Conservation (phyloP, 2,113 vertebrate genomes). For the Lampris megalopsis region DNA sequence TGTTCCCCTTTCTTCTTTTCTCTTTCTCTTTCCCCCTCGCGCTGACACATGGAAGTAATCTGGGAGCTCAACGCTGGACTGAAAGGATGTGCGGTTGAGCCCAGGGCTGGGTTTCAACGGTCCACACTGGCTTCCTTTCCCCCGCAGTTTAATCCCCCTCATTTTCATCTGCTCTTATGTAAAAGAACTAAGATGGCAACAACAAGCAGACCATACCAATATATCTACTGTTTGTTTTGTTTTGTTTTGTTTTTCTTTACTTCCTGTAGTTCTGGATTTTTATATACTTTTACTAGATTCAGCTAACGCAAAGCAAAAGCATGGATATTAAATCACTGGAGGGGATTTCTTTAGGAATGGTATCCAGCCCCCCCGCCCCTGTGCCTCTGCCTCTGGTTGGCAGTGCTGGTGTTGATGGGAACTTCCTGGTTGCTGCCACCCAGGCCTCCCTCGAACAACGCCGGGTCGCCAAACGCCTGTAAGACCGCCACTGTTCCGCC, state of each 20-base stretch:
- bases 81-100: slow-evolving; percentile 80
- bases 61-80: slow-evolving; percentile 72
- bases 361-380: slow-evolving; percentile 66
- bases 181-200: slow-evolving; percentile 75
- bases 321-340: neutral
- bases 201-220: slow-evolving; percentile 76
- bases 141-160: slow-evolving; percentile 77
- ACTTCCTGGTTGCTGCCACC: slow-evolving; percentile 71
- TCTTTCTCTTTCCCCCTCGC: slow-evolving; percentile 58
- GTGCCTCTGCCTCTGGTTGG: slow-evolving; percentile 60
- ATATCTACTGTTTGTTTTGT: slow-evolving; percentile 34
- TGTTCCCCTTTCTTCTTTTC: slow-evolving; percentile 68
- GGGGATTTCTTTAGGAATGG: slow-evolving; percentile 49
- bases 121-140: slow-evolving; percentile 77
- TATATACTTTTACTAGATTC: slow-evolving; percentile 50
- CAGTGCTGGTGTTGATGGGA: slow-evolving; percentile 66
- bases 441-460: slow-evolving; percentile 72
- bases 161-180: slow-evolving; percentile 73
- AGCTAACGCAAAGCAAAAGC: slow-evolving; percentile 35
- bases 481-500: slow-evolving; percentile 75
- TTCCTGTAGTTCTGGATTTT: slow-evolving; percentile 68
- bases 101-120: slow-evolving; percentile 72
- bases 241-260: slow-evolving; percentile 18
- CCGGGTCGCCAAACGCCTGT: slow-evolving; percentile 68
- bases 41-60: slow-evolving; percentile 82